Evolutionary conservation across 1,140 invertebrate species (phyloP).

Genomic region (Drosophila lini): DNA sequence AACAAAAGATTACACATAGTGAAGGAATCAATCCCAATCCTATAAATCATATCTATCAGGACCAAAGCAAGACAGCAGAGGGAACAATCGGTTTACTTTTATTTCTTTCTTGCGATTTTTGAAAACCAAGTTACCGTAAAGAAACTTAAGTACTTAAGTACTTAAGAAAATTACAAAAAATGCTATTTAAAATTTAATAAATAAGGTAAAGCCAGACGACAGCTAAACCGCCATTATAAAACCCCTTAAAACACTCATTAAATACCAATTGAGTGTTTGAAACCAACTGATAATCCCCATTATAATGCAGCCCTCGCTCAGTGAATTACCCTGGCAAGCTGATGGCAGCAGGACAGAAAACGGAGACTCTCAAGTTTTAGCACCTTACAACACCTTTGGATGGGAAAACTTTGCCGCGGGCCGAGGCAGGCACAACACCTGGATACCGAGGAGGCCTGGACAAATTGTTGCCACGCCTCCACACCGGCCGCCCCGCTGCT

Average conservation of each 20-base stretch:
- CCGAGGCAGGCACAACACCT: constrained; percentile 48
- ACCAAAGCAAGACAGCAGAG: no score
- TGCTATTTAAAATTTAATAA: neutral
- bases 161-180: neutral
- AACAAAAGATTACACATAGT: no score
- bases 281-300: neutral
- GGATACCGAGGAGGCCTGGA: constrained; percentile 29
- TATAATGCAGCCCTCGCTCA: constrained; percentile 22
- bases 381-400: constrained; percentile 73
- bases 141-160: neutral
- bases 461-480: constrained; percentile 41
- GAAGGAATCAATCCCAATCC: no score
- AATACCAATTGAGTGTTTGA: neutral
- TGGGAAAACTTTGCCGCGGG: constrained; percentile 54
- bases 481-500: neutral
- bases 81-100: no score
- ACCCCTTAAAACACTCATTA: neutral
- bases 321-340: constrained; percentile 33
- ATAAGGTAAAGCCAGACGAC: neutral
- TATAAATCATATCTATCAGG: neutral
- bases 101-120: no score
- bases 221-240: neutral
- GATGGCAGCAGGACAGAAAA: constrained; percentile 1
- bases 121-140: no score
- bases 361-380: constrained; percentile 43